Evolutionary conservation across 1,140 invertebrate genomes (phyloP), one percentile per base, ranked within the genome.

Genomic region (Pogonognathellus flavescens): DNA sequence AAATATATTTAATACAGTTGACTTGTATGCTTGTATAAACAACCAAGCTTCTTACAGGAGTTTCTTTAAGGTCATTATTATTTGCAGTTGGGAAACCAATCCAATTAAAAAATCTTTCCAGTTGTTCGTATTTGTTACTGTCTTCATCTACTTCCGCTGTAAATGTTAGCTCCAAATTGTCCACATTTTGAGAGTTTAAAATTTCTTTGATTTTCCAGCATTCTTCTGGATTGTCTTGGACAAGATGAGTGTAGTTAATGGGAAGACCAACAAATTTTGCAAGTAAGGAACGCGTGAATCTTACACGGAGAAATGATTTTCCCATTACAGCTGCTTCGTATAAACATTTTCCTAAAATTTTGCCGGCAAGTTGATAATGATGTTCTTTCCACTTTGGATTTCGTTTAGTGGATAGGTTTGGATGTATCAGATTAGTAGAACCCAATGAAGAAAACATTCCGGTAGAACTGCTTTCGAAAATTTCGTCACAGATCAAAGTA

Each of bases 231-330:
- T 98, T 97, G 90, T 98, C 97, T 91, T 97, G 96, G 89, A 98
- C 96, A 91, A 98, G 98, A 91, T 98, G 97, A 91, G 97, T 97
- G 89, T 97, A 98, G 91, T 97, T 95, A 49, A 98, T 96, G 87
- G 96, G 91, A 57, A 98, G 93, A 50, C 97, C 97, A 89, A 98
- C 97, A 66, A 98, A 93, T 92, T 98, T 97, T 59, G 97, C 96
- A 41, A 98, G 92, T 91, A 98, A 98, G 22, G 96, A 97, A 83
- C 97, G 92, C 16, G 96, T 95, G 89, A 98, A 97, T 87, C 96
- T 92, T 0, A 96, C 97, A 82, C 96, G 93, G 8, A 98, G 96
- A 83, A 97, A 91, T 90, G 97, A 96, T 4, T 96, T 89, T 52
- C 95, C 95, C 10, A 96, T 96, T n/a, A 97, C 92, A 11, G 97